Percentiles rank a stretch among this genome's conserved stretches.
These are phyloP conservation scores for Schizothorax lantsangensis DNA, from an alignment of 2,797 vertebrate genomes.

Conservation along the genomic window DNA sequence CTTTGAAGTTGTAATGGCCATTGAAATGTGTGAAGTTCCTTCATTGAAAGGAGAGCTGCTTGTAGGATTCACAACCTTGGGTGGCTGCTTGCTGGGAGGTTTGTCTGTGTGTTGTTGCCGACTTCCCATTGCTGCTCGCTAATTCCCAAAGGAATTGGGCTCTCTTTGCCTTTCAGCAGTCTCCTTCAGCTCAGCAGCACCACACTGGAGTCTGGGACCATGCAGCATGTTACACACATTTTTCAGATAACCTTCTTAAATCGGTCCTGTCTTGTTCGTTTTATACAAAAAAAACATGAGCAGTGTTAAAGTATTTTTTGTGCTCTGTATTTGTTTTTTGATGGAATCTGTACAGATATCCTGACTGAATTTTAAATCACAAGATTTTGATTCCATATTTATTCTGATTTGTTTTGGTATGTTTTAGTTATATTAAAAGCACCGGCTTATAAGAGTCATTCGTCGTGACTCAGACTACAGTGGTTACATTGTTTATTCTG, in stretches of 20 bases:
- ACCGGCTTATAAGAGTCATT: not conserved
- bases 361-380: not conserved
- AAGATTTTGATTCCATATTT: not conserved
- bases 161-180: constrained; percentile 76
- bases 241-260: constrained; percentile 13
- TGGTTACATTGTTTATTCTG: not conserved
- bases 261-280: not conserved
- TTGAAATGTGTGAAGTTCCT: constrained; percentile 99
- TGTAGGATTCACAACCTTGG: constrained; percentile 89
- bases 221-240: constrained; percentile 12
- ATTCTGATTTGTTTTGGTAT: not conserved
- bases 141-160: constrained; percentile 83
- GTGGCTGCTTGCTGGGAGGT: constrained; percentile 96
- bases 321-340: not conserved
- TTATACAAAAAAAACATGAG: not conserved
- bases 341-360: not conserved
- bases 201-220: constrained; percentile 70
- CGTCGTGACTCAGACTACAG: not conserved
- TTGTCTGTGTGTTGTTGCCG: constrained; percentile 83
- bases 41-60: constrained; percentile 89
- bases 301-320: not conserved
- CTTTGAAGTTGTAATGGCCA: constrained; percentile 99
- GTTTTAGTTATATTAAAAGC: not conserved
- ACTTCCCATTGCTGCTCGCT: constrained; percentile 92
- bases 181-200: constrained; percentile 70